These are phyloP conservation scores for Picathartes gymnocephalus DNA, from an alignment of 2,113 vertebrate species.

Conservation along the genomic window DNA sequence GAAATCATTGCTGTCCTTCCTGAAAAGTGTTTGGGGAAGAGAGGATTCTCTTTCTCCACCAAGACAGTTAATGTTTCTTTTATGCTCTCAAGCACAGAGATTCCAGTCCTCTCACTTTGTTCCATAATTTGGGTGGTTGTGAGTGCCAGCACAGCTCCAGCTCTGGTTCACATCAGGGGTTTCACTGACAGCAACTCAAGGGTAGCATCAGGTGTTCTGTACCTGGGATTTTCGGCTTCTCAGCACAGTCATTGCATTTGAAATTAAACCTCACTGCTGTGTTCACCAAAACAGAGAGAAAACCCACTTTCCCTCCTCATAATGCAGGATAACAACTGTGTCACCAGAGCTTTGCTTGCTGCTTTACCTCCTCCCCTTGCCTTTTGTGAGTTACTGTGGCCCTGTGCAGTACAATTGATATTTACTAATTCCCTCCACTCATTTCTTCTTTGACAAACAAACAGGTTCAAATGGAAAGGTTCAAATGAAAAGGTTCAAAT, in stretches of 20 bases:
- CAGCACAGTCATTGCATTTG: background rate
- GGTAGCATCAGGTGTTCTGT: background rate
- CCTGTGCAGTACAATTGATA: accelerated
- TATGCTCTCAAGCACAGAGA: background rate
- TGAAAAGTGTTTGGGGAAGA: background rate
- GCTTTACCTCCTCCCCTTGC: background rate
- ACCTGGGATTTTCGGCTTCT: background rate
- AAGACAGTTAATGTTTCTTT: background rate
- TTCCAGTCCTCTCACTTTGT: background rate
- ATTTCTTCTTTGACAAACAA: background rate
- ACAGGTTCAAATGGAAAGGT: background rate
- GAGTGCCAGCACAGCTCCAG: background rate
- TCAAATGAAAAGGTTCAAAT: background rate
- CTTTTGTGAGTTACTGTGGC: background rate
- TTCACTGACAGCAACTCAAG: background rate
- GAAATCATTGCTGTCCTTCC: background rate
- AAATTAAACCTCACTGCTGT: background rate
- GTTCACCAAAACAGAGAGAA: background rate
- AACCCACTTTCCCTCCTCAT: background rate
- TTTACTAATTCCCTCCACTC: background rate
- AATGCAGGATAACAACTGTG: background rate
- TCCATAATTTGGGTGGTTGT: background rate
- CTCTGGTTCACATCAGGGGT: background rate
- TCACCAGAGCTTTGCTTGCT: background rate
- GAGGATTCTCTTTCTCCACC: background rate